Conservation (phyloP, 2,888 invertebrate species). For the Lepidocyrtoides sp. region DNA sequence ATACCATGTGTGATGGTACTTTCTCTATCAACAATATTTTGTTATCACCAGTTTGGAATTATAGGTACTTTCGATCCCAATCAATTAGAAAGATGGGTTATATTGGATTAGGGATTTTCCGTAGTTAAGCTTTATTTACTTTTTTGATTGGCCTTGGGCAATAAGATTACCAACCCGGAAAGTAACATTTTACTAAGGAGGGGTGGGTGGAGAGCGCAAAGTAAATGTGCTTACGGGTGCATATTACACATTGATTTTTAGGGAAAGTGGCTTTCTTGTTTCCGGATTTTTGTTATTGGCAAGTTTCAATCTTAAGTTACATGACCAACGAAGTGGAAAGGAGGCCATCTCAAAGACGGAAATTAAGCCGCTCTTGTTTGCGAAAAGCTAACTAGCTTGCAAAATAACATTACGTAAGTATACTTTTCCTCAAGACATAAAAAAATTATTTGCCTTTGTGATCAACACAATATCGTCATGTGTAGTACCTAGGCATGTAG, state of each 20-base stretch:
- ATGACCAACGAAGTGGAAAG: neutral
- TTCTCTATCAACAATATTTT: too few species aligned
- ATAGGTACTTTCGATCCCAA: neutral
- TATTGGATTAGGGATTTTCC: neutral
- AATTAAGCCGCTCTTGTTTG: neutral
- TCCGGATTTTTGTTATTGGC: neutral
- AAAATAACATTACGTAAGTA: neutral
- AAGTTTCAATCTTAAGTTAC: conserved; percentile 18
- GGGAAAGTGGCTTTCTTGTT: neutral
- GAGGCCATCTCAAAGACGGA: neutral
- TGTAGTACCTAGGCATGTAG: conserved; percentile 4
- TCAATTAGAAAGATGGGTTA: conserved; percentile 26
- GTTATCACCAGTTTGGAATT: neutral
- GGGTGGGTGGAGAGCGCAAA: neutral
- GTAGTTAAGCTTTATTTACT: conserved; percentile 1
- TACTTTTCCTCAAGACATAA: neutral
- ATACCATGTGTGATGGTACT: too few species aligned
- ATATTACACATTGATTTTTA: neutral
- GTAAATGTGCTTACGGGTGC: neutral
- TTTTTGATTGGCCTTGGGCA: neutral
- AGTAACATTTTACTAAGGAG: neutral
- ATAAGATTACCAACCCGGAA: conserved; percentile 11
- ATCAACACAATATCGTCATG: conserved; percentile 21
- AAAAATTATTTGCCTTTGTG: conserved; percentile 12
- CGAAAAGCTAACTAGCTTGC: neutral